phyloP scores from a whole-genome alignment of 1,140 invertebrate genomes.

The Littorina saxatilis region DNA sequence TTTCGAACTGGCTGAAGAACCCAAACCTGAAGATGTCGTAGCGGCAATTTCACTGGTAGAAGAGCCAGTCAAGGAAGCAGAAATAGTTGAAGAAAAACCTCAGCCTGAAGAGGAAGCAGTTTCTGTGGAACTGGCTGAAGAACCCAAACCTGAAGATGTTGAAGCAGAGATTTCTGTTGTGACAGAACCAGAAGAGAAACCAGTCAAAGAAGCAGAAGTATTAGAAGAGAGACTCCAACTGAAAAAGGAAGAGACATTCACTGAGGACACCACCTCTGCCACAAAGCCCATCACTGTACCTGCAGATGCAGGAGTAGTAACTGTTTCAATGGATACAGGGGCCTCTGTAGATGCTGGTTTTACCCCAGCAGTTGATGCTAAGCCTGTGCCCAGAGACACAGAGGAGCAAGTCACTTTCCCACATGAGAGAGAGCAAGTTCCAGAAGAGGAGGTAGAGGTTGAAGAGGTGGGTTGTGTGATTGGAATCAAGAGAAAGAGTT shows the following conservation, averaged over 20 bases:
- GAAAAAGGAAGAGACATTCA: slow-evolving; percentile 25
- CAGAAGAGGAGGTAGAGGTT: slow-evolving; percentile 32
- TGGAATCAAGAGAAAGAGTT: neutral
- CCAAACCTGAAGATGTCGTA: slow-evolving; percentile 37
- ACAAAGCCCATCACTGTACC: slow-evolving; percentile 13
- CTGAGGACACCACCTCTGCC: slow-evolving; percentile 20
- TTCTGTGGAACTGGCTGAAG: slow-evolving; percentile 24
- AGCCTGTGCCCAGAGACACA: neutral
- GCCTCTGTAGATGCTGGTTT: slow-evolving; percentile 14
- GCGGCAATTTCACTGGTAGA: slow-evolving; percentile 24
- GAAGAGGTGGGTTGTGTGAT: slow-evolving; percentile 37
- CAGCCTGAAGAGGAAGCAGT: slow-evolving; percentile 46
- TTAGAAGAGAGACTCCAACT: slow-evolving; percentile 41
- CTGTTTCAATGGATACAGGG: neutral
- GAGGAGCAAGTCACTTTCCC: slow-evolving; percentile 18
- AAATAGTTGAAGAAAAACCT: slow-evolving; percentile 40
- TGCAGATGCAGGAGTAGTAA: slow-evolving; percentile 1
- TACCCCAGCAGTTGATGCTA: neutral
- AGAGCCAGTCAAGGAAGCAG: slow-evolving; percentile 13
- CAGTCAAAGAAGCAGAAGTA: slow-evolving; percentile 2
- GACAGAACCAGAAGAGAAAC: neutral
- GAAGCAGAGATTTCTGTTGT: slow-evolving; percentile 28
- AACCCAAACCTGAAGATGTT: slow-evolving; percentile 40
- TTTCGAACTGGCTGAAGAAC: slow-evolving; percentile 38
- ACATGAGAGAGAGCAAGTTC: neutral